These are phyloP conservation scores for Pogonocichla stellata DNA, from an alignment of 2,113 vertebrate genomes.

Conservation along the genomic window DNA sequence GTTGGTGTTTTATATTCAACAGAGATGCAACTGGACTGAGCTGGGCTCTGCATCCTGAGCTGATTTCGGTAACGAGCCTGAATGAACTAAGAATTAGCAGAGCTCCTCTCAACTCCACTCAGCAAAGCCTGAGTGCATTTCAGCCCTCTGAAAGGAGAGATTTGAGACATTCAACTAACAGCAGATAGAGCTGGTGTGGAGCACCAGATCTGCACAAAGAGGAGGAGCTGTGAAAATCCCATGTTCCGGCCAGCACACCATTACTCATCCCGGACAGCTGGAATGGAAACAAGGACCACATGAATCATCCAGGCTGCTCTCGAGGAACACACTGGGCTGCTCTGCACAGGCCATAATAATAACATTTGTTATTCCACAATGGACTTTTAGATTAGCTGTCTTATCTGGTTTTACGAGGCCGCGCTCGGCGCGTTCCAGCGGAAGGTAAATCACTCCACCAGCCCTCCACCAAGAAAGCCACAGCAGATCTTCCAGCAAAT, in stretches of 20 bases:
- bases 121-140: neutral
- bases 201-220: constrained; percentile 8
- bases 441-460: neutral
- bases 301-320: neutral
- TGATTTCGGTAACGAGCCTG: neutral
- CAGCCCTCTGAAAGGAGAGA: neutral
- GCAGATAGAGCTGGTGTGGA: neutral
- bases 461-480: neutral
- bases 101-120: constrained; percentile 15
- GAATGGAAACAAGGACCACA: neutral
- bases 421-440: neutral
- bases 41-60: neutral
- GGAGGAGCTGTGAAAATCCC: neutral
- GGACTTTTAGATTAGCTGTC: neutral
- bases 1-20: constrained; percentile 6
- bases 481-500: neutral
- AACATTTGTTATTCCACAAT: neutral
- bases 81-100: neutral
- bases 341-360: neutral
- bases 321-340: neutral
- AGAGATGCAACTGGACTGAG: constrained; percentile 19
- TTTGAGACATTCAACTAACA: neutral
- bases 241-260: neutral
- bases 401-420: neutral
- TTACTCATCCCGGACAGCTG: neutral